A percentile compares a stretch with the other conserved stretches of the same genome.
phyloP scores from a whole-genome alignment of 2,113 vertebrate genomes.

The Rhabdornis inornatus region DNA sequence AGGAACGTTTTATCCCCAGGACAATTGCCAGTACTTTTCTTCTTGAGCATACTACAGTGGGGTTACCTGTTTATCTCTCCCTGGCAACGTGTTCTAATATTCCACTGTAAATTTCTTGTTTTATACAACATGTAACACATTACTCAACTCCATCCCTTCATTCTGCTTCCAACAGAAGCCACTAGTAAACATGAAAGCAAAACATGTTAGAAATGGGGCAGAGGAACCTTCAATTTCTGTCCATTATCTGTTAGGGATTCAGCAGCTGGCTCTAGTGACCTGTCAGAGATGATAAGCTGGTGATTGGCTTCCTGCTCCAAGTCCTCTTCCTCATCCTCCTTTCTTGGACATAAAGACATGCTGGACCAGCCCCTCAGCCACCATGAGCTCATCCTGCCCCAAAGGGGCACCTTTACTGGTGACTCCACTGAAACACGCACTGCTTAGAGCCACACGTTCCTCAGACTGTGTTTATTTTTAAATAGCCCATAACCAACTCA shows the following conservation, averaged over 20 bases:
- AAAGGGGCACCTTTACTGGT: background rate
- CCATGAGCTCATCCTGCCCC: background rate
- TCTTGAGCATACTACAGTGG: fast-evolving
- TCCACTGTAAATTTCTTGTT: background rate
- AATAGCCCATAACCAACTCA: background rate
- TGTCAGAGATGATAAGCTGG: background rate
- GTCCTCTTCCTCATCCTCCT: background rate
- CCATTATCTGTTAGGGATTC: background rate
- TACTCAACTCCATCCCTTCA: background rate
- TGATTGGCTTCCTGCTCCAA: background rate
- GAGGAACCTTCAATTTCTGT: background rate
- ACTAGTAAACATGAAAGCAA: background rate
- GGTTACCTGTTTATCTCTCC: background rate
- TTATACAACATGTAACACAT: fast-evolving
- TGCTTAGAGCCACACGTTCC: background rate
- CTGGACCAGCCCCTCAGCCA: background rate
- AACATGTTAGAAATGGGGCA: background rate
- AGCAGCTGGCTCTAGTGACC: background rate
- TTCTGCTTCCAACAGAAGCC: background rate
- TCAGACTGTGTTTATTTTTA: background rate
- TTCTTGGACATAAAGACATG: background rate
- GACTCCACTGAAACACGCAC: background rate
- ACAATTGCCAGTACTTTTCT: background rate
- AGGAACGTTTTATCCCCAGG: background rate
- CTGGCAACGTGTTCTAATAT: background rate